phyloP scores from a whole-genome alignment of 2,113 vertebrate genomes.

The Arothron firmamentum region DNA sequence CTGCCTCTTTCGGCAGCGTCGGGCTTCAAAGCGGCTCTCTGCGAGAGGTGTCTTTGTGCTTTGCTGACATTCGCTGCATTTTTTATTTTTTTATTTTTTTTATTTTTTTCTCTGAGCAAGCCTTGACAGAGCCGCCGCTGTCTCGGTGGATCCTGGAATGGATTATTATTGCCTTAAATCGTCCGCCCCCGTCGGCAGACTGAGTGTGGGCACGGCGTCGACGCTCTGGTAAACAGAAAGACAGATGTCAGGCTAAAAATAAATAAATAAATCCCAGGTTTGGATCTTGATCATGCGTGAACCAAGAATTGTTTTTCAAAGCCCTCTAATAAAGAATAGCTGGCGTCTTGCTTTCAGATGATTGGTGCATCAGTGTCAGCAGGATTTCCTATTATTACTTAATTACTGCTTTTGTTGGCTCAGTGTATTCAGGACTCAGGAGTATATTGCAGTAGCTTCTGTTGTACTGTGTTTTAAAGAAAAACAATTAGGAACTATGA shows the following conservation, averaged over 20 bases:
- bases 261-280: not conserved
- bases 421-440: too few species aligned
- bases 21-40: slow-evolving; percentile 59
- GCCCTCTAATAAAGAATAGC: too few species aligned
- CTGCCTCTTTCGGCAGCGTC: slow-evolving; percentile 34
- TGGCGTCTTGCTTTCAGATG: too few species aligned
- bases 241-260: slow-evolving; percentile 59
- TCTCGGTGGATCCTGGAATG: slow-evolving; percentile 67
- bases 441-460: too few species aligned
- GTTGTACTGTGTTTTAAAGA: too few species aligned
- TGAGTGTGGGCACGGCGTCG: slow-evolving; percentile 56
- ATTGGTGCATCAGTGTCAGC: too few species aligned
- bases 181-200: slow-evolving; percentile 58
- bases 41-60: slow-evolving; percentile 58
- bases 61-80: slow-evolving; percentile 51
- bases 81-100: too few species aligned
- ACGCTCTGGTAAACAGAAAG: slow-evolving; percentile 63
- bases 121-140: slow-evolving; percentile 56
- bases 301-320: too few species aligned
- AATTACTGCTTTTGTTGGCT: too few species aligned
- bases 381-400: too few species aligned
- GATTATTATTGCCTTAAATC: slow-evolving; percentile 65
- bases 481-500: too few species aligned
- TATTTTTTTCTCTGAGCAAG: slow-evolving; percentile 36
- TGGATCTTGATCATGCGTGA: too few species aligned